phyloP scores from a whole-genome alignment of 2,797 vertebrate species.

The Myoxocephalus aenaeus region DNA sequence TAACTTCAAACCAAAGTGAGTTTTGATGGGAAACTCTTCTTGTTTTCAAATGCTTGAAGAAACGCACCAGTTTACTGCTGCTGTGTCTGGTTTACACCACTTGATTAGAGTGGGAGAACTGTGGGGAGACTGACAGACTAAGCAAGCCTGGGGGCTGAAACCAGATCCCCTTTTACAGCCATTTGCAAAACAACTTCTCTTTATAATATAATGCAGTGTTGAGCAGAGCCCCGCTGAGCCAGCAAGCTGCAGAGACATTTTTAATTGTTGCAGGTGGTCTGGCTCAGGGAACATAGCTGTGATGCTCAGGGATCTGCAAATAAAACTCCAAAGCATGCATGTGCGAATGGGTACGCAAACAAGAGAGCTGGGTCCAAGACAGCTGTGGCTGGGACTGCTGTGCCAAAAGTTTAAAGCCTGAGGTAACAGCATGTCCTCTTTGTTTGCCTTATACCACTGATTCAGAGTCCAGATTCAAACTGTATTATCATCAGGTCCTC shows the following conservation, averaged over 20 bases:
- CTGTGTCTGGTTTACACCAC: conserved; percentile 18
- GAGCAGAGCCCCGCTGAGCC: conserved; percentile 72
- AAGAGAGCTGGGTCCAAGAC: conserved; percentile 72
- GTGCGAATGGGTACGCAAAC: conserved; percentile 78
- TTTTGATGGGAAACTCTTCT: conserved; percentile 12
- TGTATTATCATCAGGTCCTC: neutral
- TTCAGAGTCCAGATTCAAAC: conserved; percentile 25
- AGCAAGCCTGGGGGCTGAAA: conserved; percentile 49
- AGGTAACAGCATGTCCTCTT: conserved; percentile 67
- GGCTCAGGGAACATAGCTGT: conserved; percentile 75
- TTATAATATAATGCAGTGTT: conserved; percentile 69
- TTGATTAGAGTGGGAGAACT: conserved; percentile 44
- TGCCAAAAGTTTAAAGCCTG: conserved; percentile 65
- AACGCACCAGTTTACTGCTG: conserved; percentile 18
- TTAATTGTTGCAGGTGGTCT: conserved; percentile 84
- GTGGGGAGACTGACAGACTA: conserved; percentile 29
- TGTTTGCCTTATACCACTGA: conserved; percentile 46
- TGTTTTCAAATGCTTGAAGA: neutral
- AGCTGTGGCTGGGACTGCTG: conserved; percentile 69
- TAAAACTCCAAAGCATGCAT: conserved; percentile 81
- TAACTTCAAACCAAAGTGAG: conserved; percentile 15
- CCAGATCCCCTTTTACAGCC: conserved; percentile 62
- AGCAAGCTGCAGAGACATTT: conserved; percentile 73
- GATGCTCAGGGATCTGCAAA: conserved; percentile 78
- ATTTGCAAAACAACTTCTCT: conserved; percentile 71